These are phyloP conservation scores for Spodoptera exigua DNA, from an alignment of 2,888 invertebrate species.

Conservation along the genomic window DNA sequence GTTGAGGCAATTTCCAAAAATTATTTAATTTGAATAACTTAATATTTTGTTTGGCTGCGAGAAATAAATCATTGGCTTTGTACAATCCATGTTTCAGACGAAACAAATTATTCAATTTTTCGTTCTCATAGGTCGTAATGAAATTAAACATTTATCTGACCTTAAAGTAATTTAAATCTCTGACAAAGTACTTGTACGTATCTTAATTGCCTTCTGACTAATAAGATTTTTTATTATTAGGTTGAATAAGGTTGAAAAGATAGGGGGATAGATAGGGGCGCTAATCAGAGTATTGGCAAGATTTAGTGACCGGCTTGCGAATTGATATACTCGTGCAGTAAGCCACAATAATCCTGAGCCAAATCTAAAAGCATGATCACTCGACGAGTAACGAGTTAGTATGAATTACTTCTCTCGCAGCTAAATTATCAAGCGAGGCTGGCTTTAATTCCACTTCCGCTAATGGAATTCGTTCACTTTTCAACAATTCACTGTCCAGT, in stretches of 20 bases:
- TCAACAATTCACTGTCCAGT: constrained; percentile 76
- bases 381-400: constrained; percentile 65
- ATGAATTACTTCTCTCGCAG: constrained; percentile 64
- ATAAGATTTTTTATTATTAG: no score
- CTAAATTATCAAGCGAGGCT: constrained; percentile 70
- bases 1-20: constrained; percentile 33
- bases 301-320: constrained; percentile 6
- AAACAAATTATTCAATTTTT: not conserved
- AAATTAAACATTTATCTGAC: no score
- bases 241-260: no score
- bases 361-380: constrained; percentile 62
- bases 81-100: constrained; percentile 1
- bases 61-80: constrained; percentile 6
- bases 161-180: no score
- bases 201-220: no score
- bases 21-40: constrained; percentile 26
- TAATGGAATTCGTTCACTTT: constrained; percentile 81
- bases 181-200: no score
- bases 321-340: constrained; percentile 19
- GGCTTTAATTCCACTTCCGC: constrained; percentile 75
- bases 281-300: not conserved
- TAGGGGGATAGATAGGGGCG: no score
- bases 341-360: constrained; percentile 50
- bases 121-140: no score
- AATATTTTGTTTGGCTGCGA: constrained; percentile 16